A percentile compares a stretch with the other conserved stretches of the same genome.
phyloP scores from a whole-genome alignment of 2,113 vertebrate species.

The Cettia cetti region DNA sequence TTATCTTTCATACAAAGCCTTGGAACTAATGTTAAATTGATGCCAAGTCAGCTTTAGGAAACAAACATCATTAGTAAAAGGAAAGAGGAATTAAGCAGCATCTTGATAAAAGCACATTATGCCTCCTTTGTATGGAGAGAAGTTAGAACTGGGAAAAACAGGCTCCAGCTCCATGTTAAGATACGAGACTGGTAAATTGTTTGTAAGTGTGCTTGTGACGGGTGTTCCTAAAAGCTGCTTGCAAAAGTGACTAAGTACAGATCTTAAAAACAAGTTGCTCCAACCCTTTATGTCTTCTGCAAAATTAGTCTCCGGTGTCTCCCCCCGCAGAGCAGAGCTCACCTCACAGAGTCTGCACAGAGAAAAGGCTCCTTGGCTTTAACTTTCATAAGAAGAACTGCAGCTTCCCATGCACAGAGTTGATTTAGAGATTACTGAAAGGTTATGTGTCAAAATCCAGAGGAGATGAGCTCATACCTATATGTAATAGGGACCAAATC shows the following conservation, averaged over 20 bases:
- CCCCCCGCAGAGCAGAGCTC: not conserved
- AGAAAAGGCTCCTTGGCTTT: not conserved
- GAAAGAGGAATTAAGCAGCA: conserved; percentile 14
- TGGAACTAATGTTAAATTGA: conserved; percentile 30
- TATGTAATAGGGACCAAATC: conserved; percentile 1
- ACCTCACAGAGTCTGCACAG: fast-evolving
- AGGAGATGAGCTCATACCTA: conserved; percentile 11
- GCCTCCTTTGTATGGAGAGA: not conserved
- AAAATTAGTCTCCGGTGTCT: not conserved
- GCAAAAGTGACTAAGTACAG: not conserved
- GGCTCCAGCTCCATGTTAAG: not conserved
- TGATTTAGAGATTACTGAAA: conserved; percentile 24
- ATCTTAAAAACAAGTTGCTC: not conserved
- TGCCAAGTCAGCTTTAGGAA: conserved; percentile 22
- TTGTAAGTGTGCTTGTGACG: not conserved
- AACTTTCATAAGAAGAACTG: not conserved
- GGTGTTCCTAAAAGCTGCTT: conserved; percentile 7
- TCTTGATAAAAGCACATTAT: not conserved
- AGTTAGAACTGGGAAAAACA: not conserved
- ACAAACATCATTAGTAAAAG: conserved; percentile 28
- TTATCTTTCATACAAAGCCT: conserved; percentile 35
- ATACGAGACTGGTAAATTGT: not conserved
- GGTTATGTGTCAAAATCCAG: not conserved
- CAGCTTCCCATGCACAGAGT: not conserved
- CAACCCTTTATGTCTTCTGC: not conserved